Evolutionary conservation across 2,888 invertebrate genomes (phyloP).

Genomic region (Drosophila meridionalis): DNA sequence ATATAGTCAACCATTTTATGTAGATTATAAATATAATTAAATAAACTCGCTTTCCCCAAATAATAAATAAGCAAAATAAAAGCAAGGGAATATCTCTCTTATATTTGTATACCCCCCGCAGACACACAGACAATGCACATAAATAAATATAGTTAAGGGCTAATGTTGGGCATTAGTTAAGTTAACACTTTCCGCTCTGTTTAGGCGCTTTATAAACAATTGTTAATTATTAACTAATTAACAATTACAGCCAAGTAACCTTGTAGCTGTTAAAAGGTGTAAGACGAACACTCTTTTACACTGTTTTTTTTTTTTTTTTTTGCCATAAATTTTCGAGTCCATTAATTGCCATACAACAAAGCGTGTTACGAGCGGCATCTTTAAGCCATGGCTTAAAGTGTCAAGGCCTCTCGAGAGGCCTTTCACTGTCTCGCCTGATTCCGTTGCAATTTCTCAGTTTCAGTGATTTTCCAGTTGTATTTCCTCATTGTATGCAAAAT

Average conservation of each 20-base stretch:
- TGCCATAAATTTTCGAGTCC: constrained; percentile 20
- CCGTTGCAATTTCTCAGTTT: constrained; percentile 23
- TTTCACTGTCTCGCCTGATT: constrained; percentile 36
- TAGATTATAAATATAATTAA: too few species aligned
- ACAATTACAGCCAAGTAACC: constrained; percentile 38
- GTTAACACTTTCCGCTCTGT: background rate
- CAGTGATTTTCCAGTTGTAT: constrained; percentile 59
- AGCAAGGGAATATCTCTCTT: background rate
- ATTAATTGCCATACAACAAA: constrained; percentile 24
- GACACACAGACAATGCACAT: background rate
- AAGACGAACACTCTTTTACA: constrained; percentile 22
- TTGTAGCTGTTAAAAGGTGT: constrained; percentile 39
- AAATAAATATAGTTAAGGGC: background rate
- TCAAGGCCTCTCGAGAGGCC: constrained; percentile 43
- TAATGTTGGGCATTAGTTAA: background rate
- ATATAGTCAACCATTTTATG: too few species aligned
- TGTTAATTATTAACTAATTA: constrained; percentile 19
- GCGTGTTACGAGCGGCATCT: constrained; percentile 17
- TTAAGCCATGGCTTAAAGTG: constrained; percentile 19
- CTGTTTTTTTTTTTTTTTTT: constrained; percentile 16
- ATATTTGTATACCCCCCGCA: background rate
- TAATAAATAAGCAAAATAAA: background rate
- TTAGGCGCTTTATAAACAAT: constrained; percentile 10
- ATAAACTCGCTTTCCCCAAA: background rate
- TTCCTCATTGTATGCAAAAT: constrained; percentile 73